Evolutionary conservation across 1,140 invertebrate genomes (phyloP).

Genomic region (Rhizoglyphus robini): DNA sequence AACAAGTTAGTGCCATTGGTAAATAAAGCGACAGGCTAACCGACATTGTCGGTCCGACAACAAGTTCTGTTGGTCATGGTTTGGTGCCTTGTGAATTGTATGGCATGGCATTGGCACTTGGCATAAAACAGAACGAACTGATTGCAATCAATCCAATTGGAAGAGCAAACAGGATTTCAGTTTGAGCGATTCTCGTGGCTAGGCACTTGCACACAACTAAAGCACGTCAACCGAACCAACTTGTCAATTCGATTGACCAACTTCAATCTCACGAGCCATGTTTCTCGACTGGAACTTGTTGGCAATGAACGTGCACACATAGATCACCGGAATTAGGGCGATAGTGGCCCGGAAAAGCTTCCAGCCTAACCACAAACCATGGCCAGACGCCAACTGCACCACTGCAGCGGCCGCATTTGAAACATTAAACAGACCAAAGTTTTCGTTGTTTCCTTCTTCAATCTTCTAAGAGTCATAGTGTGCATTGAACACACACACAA

Average conservation of each 20-base stretch:
- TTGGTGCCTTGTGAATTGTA: slow-evolving; percentile 7
- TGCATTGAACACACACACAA: too few relatives aligned
- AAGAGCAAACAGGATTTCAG: neutral
- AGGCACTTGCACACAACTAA: too few relatives aligned
- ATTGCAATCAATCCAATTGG: neutral
- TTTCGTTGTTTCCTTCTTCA: slow-evolving; percentile 44
- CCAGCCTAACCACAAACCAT: slow-evolving; percentile 38
- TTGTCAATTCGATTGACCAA: too few relatives aligned
- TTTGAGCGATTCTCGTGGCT: neutral
- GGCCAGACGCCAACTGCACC: slow-evolving; percentile 32
- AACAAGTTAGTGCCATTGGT: neutral
- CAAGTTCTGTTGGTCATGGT: neutral
- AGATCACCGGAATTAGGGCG: slow-evolving; percentile 32
- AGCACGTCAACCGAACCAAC: too few relatives aligned
- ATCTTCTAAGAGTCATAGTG: slow-evolving; percentile 42
- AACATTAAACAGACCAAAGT: slow-evolving; percentile 37
- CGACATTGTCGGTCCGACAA: neutral
- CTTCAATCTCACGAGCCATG: slow-evolving; percentile 31
- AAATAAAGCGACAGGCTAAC: neutral
- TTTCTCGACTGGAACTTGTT: slow-evolving; percentile 28
- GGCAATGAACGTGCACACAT: slow-evolving; percentile 24
- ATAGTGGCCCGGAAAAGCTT: slow-evolving; percentile 38
- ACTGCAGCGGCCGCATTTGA: slow-evolving; percentile 29
- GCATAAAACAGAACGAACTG: neutral
- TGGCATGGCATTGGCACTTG: slow-evolving; percentile 9